Conservation (phyloP, 2,797 vertebrate genomes). For the Muscicapa comitata region DNA sequence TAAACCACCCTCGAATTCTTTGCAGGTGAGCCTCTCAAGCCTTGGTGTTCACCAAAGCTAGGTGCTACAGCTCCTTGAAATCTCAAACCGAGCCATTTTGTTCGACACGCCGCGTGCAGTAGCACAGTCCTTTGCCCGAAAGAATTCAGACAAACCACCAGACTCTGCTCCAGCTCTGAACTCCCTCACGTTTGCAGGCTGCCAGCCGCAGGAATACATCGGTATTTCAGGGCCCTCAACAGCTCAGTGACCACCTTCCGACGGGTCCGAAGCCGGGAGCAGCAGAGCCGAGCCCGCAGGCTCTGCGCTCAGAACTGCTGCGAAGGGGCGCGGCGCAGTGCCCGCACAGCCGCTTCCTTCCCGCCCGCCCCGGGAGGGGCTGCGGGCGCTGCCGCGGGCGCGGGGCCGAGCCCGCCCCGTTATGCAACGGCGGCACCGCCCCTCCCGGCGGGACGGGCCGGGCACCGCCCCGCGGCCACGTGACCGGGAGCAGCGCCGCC, state of each 20-base stretch:
- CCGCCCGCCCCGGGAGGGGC: no score
- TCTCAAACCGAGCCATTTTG: neutral
- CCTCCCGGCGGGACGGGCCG: neutral
- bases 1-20: neutral
- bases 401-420: neutral
- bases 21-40: neutral
- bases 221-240: fast-evolving
- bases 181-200: neutral
- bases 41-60: neutral
- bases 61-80: neutral
- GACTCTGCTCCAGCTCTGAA: neutral
- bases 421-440: neutral
- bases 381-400: no score
- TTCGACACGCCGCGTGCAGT: fast-evolving
- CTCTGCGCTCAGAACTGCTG: neutral
- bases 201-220: fast-evolving
- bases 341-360: no score
- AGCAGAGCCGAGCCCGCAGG: fast-evolving
- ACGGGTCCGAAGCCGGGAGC: neutral
- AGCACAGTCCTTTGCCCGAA: fast-evolving
- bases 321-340: no score
- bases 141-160: neutral
- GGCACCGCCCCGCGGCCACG: neutral
- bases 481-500: conserved; percentile 27
- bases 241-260: neutral